Conservation (phyloP, 2,113 vertebrate species). For the Shinisaurus crocodilurus region DNA sequence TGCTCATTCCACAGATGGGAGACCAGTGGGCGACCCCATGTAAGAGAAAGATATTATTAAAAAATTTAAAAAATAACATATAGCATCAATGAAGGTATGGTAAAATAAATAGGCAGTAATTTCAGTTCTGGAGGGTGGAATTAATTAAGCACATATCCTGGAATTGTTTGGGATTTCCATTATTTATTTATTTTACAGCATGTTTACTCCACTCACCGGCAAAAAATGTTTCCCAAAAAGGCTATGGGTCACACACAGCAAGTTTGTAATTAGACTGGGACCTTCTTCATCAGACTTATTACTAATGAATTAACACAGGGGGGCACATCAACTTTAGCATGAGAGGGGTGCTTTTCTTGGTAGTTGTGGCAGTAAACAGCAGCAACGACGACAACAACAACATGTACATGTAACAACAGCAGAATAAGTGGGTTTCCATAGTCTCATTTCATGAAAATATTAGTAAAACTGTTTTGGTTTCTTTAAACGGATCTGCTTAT, state of each 20-base stretch:
- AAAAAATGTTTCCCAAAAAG: background rate
- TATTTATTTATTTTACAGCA: no score
- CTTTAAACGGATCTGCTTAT: conserved; percentile 33
- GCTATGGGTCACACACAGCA: background rate
- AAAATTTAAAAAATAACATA: background rate
- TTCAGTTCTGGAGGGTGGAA: background rate
- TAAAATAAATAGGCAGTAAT: background rate
- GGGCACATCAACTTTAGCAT: background rate
- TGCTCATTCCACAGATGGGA: background rate
- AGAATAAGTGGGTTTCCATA: background rate
- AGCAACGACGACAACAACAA: background rate
- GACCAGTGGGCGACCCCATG: background rate
- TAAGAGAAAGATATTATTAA: background rate
- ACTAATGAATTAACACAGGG: background rate
- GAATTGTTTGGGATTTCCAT: no score
- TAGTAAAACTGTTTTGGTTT: conserved; percentile 36
- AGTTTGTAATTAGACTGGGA: background rate
- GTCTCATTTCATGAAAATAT: background rate
- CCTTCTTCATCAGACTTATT: background rate
- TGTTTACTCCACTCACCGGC: no score
- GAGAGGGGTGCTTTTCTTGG: background rate
- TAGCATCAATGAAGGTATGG: background rate
- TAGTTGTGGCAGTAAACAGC: background rate
- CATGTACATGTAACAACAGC: background rate
- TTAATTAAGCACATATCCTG: background rate